phyloP scores from a whole-genome alignment of 1,140 invertebrate genomes.

The Drosophila albomicans region DNA sequence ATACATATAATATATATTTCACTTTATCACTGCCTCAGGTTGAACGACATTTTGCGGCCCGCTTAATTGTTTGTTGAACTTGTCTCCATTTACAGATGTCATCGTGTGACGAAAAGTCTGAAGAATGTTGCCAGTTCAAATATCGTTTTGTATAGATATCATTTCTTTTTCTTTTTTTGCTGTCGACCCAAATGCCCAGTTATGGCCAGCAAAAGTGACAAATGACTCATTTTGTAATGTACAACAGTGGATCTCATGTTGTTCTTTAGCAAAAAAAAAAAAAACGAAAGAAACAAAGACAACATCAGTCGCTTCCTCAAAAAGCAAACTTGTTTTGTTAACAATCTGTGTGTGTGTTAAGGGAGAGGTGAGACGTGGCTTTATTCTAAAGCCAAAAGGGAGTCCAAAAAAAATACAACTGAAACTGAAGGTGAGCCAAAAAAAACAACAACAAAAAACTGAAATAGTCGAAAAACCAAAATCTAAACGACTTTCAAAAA shows the following conservation, averaged over 20 bases:
- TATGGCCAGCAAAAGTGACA: conserved; percentile 34
- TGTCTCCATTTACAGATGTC: conserved; percentile 43
- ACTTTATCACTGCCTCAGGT: conserved; percentile 42
- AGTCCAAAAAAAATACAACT: not conserved
- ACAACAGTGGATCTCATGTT: conserved; percentile 39
- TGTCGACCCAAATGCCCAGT: conserved; percentile 41
- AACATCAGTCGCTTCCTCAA: conserved; percentile 33
- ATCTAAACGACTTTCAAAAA: conserved; percentile 72
- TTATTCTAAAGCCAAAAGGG: conserved; percentile 26
- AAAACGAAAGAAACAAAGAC: conserved; percentile 23
- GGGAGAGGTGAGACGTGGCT: not conserved
- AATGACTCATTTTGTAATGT: conserved; percentile 60
- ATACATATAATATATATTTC: too few species aligned
- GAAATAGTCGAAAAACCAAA: conserved; percentile 30
- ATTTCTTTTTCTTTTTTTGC: conserved; percentile 29
- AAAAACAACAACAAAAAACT: not conserved
- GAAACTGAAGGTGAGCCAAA: conserved; percentile 54
- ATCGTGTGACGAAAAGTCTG: conserved; percentile 38
- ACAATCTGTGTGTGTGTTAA: not conserved
- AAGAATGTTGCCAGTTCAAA: conserved; percentile 46
- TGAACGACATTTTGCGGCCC: conserved; percentile 56
- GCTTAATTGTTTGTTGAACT: not conserved
- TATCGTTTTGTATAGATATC: conserved; percentile 49
- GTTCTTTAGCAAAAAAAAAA: conserved; percentile 12
- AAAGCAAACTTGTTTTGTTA: conserved; percentile 34